A percentile compares a stretch with the other conserved stretches of the same genome.
Evolutionary conservation across 2,888 invertebrate genomes (phyloP).

Genomic region (Willowsia nigromaculata): DNA sequence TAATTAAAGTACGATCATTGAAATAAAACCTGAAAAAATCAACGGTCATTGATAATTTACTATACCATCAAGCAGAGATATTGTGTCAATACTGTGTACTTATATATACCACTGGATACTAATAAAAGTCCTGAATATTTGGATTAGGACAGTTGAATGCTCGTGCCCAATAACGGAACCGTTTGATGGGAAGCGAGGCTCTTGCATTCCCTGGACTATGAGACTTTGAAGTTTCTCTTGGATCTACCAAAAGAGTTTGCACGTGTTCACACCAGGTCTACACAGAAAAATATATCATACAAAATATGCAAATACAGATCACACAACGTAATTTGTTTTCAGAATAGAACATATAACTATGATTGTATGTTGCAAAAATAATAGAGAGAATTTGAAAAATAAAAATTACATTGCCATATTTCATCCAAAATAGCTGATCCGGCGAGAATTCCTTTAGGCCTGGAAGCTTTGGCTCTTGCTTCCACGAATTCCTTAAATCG

Average conservation of each 20-base stretch:
- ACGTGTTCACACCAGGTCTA: conserved; percentile 64
- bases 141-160: conserved; percentile 66
- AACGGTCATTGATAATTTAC: too few species aligned
- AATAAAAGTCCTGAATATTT: conserved; percentile 64
- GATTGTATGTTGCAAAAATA: too few species aligned
- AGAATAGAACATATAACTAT: too few species aligned
- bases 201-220: conserved; percentile 59
- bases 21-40: too few species aligned
- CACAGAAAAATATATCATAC: background rate
- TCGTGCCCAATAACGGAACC: conserved; percentile 59
- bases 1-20: too few species aligned
- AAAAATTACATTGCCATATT: conserved; percentile 68
- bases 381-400: too few species aligned
- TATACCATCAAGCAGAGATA: too few species aligned
- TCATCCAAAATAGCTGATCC: conserved; percentile 68
- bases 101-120: background rate
- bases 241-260: conserved; percentile 61
- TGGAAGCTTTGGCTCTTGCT: conserved; percentile 58
- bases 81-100: too few species aligned
- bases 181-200: conserved; percentile 60
- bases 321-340: too few species aligned
- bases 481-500: conserved; percentile 57
- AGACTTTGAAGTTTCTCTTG: conserved; percentile 3
- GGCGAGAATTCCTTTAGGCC: conserved; percentile 58
- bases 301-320: background rate